Evolutionary conservation across 2,888 invertebrate genomes (phyloP).

Genomic region (Phaonia tiefii): DNA sequence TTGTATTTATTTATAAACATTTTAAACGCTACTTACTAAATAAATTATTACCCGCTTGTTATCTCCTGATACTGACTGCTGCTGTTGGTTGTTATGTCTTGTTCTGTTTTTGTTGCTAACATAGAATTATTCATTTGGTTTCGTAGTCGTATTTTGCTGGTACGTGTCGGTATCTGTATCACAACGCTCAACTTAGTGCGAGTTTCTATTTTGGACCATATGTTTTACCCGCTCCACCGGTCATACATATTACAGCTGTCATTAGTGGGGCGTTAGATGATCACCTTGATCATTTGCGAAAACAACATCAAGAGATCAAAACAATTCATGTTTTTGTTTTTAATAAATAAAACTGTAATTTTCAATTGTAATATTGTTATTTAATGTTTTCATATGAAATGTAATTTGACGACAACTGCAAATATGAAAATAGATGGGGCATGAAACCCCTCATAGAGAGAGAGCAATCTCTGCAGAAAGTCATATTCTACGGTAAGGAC

Average conservation of each 20-base stretch:
- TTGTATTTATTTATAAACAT: too few species aligned
- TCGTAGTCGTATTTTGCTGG: not conserved
- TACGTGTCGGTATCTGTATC: not conserved
- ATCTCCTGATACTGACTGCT: not conserved
- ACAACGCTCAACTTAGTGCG: not conserved
- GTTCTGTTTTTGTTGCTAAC: not conserved
- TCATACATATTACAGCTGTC: too few species aligned
- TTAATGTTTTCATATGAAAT: too few species aligned
- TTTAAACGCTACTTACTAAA: too few species aligned
- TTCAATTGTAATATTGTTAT: too few species aligned
- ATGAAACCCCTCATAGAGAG: too few species aligned
- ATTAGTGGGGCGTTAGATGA: slow-evolving; percentile 49
- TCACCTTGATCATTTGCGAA: slow-evolving; percentile 45
- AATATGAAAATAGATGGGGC: too few species aligned
- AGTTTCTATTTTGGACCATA: not conserved
- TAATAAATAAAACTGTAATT: too few species aligned
- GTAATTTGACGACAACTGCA: too few species aligned
- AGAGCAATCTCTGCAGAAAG: too few species aligned
- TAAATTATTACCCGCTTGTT: not conserved
- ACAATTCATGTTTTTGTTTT: slow-evolving; percentile 17
- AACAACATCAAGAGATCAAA: slow-evolving; percentile 18
- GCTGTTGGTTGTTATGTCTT: not conserved
- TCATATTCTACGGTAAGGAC: too few species aligned
- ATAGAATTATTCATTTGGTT: slow-evolving; percentile 1
- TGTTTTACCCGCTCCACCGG: not conserved